These are phyloP conservation scores for Falco novaeseelandiae DNA, from an alignment of 2,797 vertebrate genomes.

Conservation along the genomic window DNA sequence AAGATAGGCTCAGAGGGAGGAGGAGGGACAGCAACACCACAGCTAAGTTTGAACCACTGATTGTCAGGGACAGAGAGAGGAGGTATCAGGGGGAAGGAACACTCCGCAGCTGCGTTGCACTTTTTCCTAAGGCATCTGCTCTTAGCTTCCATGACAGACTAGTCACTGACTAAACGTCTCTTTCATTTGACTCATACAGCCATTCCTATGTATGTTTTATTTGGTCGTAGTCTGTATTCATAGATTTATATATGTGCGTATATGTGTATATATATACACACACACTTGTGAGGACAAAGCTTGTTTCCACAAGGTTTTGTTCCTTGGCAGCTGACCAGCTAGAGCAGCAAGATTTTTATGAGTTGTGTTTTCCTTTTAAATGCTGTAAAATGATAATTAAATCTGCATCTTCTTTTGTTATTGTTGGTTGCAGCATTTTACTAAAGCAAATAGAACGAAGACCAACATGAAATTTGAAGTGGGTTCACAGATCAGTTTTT, in stretches of 20 bases:
- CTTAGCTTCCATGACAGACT: background rate
- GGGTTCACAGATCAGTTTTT: background rate
- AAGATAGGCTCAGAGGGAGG: background rate
- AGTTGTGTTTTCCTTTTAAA: background rate
- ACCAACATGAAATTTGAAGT: background rate
- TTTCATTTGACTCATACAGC: background rate
- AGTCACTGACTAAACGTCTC: background rate
- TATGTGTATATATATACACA: accelerated
- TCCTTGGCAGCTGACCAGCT: background rate
- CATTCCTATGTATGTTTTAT: background rate
- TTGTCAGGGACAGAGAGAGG: background rate
- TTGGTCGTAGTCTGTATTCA: background rate
- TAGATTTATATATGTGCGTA: background rate
- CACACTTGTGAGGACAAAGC: background rate
- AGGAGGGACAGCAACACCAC: background rate
- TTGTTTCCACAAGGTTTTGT: background rate
- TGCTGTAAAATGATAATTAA: background rate
- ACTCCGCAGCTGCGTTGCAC: background rate
- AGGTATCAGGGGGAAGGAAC: background rate
- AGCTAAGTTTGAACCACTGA: background rate
- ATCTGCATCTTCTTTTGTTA: background rate
- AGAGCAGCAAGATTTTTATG: background rate
- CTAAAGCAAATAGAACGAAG: background rate
- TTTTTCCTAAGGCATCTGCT: background rate
- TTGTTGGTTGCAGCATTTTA: background rate